phyloP scores from a whole-genome alignment of 2,113 vertebrate genomes.

The Stigmatopora argus region DNA sequence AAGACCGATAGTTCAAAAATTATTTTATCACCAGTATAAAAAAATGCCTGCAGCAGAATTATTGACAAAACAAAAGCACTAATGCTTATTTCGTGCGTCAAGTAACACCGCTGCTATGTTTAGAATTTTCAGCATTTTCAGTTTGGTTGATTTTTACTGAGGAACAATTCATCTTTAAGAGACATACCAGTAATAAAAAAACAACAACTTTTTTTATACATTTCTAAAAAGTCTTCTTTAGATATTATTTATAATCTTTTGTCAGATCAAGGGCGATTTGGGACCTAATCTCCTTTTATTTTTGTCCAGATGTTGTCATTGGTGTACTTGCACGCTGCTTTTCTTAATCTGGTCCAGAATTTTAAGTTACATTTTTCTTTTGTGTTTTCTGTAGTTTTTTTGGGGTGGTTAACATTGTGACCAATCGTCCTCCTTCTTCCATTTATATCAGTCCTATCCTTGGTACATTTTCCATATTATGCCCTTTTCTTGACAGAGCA shows the following conservation, averaged over 20 bases:
- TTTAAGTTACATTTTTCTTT: neutral
- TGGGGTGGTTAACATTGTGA: neutral
- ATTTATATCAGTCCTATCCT: neutral
- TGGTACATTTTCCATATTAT: neutral
- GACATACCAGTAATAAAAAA: too few relatives aligned
- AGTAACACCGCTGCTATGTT: neutral
- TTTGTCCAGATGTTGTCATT: neutral
- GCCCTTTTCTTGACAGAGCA: neutral
- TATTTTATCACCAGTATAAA: too few relatives aligned
- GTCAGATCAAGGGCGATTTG: neutral
- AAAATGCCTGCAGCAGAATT: neutral
- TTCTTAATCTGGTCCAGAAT: neutral
- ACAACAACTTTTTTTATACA: too few relatives aligned
- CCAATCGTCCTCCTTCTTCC: neutral
- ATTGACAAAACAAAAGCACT: neutral
- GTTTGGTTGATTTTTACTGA: neutral
- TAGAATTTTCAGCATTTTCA: neutral
- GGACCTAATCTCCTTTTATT: neutral
- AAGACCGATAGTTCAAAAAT: too few relatives aligned
- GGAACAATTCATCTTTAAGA: too few relatives aligned
- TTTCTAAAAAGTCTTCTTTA: too few relatives aligned
- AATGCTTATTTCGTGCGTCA: neutral
- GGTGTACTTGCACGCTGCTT: neutral
- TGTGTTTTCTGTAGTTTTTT: neutral
- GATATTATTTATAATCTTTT: neutral